Conservation (phyloP, 2,888 invertebrate genomes). For the Antitype chi region DNA sequence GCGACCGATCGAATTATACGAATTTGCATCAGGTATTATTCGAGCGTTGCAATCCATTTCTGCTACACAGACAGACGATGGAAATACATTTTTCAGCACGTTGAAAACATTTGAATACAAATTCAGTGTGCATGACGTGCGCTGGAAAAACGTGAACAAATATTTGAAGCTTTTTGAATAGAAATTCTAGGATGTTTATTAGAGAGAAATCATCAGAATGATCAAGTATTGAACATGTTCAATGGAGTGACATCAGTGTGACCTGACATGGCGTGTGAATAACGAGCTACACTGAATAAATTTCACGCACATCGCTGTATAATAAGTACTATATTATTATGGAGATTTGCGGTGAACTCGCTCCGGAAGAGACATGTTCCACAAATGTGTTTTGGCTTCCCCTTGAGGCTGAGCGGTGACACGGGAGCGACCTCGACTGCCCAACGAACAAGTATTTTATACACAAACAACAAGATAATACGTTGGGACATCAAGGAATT, state of each 20-base stretch:
- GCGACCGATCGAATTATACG: constrained; percentile 37
- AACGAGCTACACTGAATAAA: constrained; percentile 75
- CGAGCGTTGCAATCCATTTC: constrained; percentile 67
- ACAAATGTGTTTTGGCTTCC: constrained; percentile 72
- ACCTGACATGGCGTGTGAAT: constrained; percentile 68
- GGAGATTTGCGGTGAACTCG: constrained; percentile 72
- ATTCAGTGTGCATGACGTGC: constrained; percentile 48
- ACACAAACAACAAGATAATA: constrained; percentile 36
- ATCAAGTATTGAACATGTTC: constrained; percentile 32
- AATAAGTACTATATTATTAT: constrained; percentile 68
- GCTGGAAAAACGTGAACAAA: constrained; percentile 32
- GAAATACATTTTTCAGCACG: constrained; percentile 72
- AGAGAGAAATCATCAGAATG: constrained; percentile 27
- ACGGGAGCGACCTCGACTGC: constrained; percentile 61
- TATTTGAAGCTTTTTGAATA: constrained; percentile 21
- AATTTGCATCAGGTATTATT: constrained; percentile 61
- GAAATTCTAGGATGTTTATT: constrained; percentile 27
- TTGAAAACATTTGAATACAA: constrained; percentile 68
- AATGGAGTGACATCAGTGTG: constrained; percentile 56
- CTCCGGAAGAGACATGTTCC: constrained; percentile 60
- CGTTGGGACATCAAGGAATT: constrained; percentile 3
- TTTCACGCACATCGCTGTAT: constrained; percentile 73
- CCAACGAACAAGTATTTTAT: constrained; percentile 56
- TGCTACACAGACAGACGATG: constrained; percentile 43
- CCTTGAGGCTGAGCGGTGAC: constrained; percentile 67